These are phyloP conservation scores for Nannoperca obscura DNA, from an alignment of 2,797 vertebrate species.

Conservation along the genomic window DNA sequence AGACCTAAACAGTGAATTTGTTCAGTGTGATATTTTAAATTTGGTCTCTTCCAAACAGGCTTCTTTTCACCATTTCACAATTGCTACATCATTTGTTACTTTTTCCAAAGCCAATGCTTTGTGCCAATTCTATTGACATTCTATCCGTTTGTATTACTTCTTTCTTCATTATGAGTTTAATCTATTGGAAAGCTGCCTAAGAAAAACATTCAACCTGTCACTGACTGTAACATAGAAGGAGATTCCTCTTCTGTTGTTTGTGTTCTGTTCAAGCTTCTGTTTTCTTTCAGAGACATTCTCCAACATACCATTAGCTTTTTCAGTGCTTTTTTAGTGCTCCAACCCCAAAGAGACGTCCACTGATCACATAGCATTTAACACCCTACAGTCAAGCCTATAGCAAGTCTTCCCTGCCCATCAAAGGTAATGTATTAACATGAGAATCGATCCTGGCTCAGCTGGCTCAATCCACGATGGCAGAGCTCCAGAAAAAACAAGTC, in stretches of 20 bases:
- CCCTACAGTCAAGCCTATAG: neutral
- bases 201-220: neutral
- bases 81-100: neutral
- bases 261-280: neutral
- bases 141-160: neutral
- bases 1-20: neutral
- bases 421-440: constrained; percentile 35
- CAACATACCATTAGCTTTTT: neutral
- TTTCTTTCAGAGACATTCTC: neutral
- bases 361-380: neutral
- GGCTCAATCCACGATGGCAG: neutral
- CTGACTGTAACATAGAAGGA: neutral
- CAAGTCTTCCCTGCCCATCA: constrained; percentile 30
- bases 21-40: constrained; percentile 19
- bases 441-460: constrained; percentile 41
- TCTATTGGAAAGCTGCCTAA: neutral
- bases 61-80: neutral
- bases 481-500: constrained; percentile 28
- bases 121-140: neutral
- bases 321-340: neutral
- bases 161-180: constrained; percentile 10
- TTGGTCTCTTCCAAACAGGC: neutral
- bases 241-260: neutral
- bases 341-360: neutral
- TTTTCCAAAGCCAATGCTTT: neutral